Base-by-base conservation (phyloP, 2,888 invertebrate genomes). In the Cheilosia vernalis region DNA sequence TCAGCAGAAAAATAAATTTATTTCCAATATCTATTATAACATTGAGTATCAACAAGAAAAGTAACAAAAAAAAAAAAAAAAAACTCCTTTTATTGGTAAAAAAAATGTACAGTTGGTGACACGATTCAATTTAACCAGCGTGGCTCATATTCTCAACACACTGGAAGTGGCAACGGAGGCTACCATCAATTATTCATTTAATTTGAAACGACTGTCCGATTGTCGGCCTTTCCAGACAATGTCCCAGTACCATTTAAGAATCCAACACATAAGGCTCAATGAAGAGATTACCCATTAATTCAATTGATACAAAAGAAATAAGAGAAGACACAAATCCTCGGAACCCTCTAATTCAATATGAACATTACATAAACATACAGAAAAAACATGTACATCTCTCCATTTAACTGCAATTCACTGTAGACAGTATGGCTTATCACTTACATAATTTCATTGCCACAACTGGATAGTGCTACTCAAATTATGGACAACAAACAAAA, bases 401-500 rank as follows among this genome's bases (percentile, higher is more conserved):
- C 44, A 9, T 17, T 17, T n/a, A 17, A 17, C n/a, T n/a, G 44
- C 3, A 1, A 17, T 17, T 17, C 44, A 10, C 67, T 51, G 19
- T 17, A 47, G 61, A 40, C 21, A 33, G n/a, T n/a, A 42, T 49
- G 33, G 40, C 69, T 70, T 70, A 53, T 64, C 64, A 80, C 69
- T 84, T 80, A 74, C 37, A 37, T 37, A 74, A 66, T 66, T 76
- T 17, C 47, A 60, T 61, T 79, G 64, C 53, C 53, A 74, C 69
- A 74, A 84, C 70, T 74, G 74, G 53, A 76, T 76, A 66, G 63
- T 24, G 15, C 27, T 7, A 55, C 58, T 42, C 63, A 74, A 64
- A 55, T 74, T 69, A 74, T 55, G 70, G 47, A 74, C 64, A 64
- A 84, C 80, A 84, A 84, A 84, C 84, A 84, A 76, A 84, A 84